These are phyloP conservation scores for Parnassius orleans DNA, from an alignment of 2,888 invertebrate species.

Conservation along the genomic window DNA sequence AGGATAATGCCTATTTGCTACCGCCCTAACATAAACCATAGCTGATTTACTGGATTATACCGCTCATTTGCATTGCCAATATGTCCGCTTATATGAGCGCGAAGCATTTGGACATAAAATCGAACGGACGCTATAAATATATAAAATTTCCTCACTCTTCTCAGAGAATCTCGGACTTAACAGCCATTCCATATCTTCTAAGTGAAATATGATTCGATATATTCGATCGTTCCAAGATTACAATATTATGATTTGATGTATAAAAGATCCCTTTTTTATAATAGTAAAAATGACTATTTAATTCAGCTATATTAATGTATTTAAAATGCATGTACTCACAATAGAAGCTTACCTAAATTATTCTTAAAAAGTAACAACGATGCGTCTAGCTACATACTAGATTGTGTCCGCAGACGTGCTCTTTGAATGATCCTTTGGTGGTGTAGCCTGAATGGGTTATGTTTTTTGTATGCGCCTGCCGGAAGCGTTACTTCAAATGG, in stretches of 20 bases:
- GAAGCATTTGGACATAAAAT: conserved; percentile 64
- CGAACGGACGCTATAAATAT: conserved; percentile 65
- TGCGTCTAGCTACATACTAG: conserved; percentile 27
- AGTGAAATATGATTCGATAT: conserved; percentile 58
- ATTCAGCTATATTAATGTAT: neutral
- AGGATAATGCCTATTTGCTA: conserved; percentile 53
- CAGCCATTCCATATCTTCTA: conserved; percentile 57
- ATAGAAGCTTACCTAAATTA: conserved; percentile 14
- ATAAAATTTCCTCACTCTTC: conserved; percentile 55
- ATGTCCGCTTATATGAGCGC: conserved; percentile 54
- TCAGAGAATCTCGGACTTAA: conserved; percentile 63
- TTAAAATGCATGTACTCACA: conserved; percentile 3
- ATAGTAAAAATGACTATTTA: neutral
- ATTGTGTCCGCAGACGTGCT: conserved; percentile 36
- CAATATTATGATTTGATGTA: conserved; percentile 28
- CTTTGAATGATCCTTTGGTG: conserved; percentile 49
- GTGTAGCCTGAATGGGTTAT: conserved; percentile 55
- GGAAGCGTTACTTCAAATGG: conserved; percentile 61
- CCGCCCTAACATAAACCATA: conserved; percentile 51
- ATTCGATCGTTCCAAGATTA: conserved; percentile 54
- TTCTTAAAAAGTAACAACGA: conserved; percentile 14
- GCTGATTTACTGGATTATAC: conserved; percentile 65
- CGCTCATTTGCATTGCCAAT: conserved; percentile 69
- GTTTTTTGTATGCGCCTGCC: conserved; percentile 62
- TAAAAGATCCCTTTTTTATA: no score